Base-by-base conservation (phyloP, 2,797 vertebrate genomes). In the Neolamprologus multifasciatus region DNA sequence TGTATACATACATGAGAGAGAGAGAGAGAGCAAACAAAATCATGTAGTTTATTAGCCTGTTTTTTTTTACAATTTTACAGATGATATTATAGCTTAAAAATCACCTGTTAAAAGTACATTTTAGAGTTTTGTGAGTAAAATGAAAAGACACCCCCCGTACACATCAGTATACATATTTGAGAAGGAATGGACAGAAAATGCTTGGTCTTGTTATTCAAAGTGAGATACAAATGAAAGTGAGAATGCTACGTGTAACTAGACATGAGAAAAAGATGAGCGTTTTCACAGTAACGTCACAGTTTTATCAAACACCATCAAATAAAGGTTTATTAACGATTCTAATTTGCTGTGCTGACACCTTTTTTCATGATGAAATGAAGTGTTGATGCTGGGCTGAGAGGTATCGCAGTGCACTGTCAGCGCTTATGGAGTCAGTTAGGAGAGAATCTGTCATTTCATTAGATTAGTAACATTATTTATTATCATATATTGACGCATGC, bases 401-500 rank as follows among this genome's bases (percentile, higher is more conserved):
- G 80, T 79, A 86, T 89, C 80, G 77, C 87, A 69, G 76, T 93
- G 93, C 89, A 2, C 77, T 86, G 89, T 95, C 92, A 95, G 94
- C 92, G 77, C 83, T 94, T 92, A 89, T 81, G 85, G 85, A 90
- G 38, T 92, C 89, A 80, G 84, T 92, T 87, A 84, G 86, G 80
- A 88, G 91, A 93, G 90, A 93, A 93, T 89, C 85, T 94, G 90
- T 93, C 87, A 91, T 94, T 94, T 94, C 83, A 89, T 94, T 93
- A 91, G 62, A 93, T 94, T 92, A 91, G 87, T 85, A 91, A 86
- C 88, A 84, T 95, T 94, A 93, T 92, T 94, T 87, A 94, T 94
- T 88, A 89, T 91, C 87, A 90, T 90, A 84, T 92, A 92, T 90
- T 91, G 92, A 94, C 40, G 81, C 83, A 82, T 83, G 79, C 90